phyloP scores from a whole-genome alignment of 2,113 vertebrate genomes.

The Hoplias malabaricus region DNA sequence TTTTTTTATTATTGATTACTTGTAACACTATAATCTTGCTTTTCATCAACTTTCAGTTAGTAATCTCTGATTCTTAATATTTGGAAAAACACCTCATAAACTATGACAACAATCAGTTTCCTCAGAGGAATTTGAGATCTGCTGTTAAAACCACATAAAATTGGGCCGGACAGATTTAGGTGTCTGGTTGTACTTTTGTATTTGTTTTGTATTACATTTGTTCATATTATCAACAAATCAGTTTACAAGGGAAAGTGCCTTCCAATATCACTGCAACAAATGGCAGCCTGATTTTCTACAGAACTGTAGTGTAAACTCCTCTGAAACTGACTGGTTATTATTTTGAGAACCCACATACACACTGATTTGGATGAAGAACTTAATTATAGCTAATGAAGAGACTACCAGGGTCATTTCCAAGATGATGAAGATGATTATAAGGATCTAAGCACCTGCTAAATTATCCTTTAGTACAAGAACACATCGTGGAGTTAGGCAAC shows the following conservation, averaged over 20 bases:
- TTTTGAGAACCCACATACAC: not conserved
- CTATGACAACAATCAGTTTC: not conserved
- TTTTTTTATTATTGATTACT: not conserved
- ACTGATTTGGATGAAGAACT: not conserved
- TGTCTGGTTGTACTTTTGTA: not conserved
- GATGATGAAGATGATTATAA: not conserved
- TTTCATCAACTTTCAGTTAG: not conserved
- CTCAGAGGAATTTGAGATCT: not conserved
- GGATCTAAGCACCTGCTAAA: constrained; percentile 11
- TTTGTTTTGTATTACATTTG: too few species aligned
- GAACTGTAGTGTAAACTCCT: not conserved
- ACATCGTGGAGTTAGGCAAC: not conserved
- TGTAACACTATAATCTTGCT: not conserved
- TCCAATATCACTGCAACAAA: not conserved
- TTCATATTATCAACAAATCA: not conserved
- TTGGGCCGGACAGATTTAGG: too few species aligned
- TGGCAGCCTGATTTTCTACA: not conserved
- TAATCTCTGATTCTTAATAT: not conserved
- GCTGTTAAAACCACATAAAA: not conserved
- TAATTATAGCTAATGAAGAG: not conserved
- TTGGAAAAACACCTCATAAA: not conserved
- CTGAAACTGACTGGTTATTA: not conserved
- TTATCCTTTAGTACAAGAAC: not conserved
- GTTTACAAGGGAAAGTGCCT: not conserved
- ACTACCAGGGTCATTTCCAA: not conserved